Evolutionary conservation across 2,113 vertebrate species (phyloP).

Genomic region (Uropsilus gracilis): DNA sequence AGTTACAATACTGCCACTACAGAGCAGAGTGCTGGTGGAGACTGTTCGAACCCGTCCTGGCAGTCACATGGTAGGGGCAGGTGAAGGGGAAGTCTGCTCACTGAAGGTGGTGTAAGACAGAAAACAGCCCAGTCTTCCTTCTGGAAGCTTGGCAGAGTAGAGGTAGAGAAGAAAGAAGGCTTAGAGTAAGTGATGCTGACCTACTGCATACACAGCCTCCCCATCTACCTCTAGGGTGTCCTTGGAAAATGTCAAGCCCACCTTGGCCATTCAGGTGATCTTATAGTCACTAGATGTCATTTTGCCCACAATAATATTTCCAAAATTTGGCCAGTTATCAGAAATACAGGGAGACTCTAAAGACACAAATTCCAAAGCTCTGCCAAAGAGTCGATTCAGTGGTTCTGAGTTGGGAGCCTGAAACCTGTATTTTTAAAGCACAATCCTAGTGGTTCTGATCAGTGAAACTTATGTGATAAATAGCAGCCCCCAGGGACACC

Average conservation of each 20-base stretch:
- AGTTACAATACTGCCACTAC: not conserved
- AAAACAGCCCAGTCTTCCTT: not conserved
- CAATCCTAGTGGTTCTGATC: not conserved
- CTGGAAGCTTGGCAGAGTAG: not conserved
- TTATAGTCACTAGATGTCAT: not conserved
- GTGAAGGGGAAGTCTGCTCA: not conserved
- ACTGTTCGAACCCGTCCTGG: not conserved
- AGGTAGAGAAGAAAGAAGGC: not conserved
- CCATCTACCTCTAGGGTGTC: not conserved
- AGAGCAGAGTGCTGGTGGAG: not conserved
- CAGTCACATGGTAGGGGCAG: not conserved
- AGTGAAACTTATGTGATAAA: not conserved
- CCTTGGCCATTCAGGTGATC: too few species aligned
- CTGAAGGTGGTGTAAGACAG: not conserved
- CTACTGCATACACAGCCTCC: accelerated
- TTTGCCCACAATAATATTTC: not conserved
- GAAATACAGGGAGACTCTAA: not conserved
- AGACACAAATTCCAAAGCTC: not conserved
- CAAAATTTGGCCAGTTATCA: not conserved
- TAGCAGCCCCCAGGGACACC: not conserved
- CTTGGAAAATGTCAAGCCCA: not conserved
- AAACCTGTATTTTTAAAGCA: not conserved
- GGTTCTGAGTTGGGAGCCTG: not conserved
- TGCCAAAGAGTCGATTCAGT: not conserved
- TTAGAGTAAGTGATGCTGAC: not conserved